Evolutionary conservation across 2,797 vertebrate species (phyloP).

Genomic region (Chelmon rostratus): DNA sequence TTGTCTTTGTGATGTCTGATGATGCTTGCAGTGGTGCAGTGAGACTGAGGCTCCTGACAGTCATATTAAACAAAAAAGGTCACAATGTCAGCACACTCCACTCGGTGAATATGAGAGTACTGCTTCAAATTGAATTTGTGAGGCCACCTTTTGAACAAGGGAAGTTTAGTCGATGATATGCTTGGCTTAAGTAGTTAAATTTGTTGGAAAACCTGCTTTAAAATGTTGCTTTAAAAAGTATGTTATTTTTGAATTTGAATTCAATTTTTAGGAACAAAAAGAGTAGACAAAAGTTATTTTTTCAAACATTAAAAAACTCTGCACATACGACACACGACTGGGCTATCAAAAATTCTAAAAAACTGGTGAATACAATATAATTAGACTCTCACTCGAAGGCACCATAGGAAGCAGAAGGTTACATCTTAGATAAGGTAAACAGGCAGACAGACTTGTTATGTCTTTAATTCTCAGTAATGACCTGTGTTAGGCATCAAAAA

Average conservation of each 20-base stretch:
- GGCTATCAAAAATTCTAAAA: no score
- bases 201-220: no score
- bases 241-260: not conserved
- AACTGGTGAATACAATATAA: not conserved
- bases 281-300: not conserved
- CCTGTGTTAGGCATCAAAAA: not conserved
- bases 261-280: not conserved
- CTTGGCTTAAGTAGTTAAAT: not conserved
- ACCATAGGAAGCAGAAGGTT: not conserved
- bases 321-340: no score
- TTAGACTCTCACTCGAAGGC: not conserved
- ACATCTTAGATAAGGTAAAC: not conserved
- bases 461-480: not conserved
- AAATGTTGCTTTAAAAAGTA: not conserved
- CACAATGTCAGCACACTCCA: not conserved
- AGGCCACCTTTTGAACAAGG: not conserved
- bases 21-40: not conserved
- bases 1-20: not conserved
- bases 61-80: not conserved
- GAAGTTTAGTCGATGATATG: not conserved
- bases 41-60: not conserved
- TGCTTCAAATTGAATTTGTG: not conserved
- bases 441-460: not conserved
- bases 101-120: not conserved
- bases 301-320: not conserved